Evolutionary conservation across 2,888 invertebrate species (phyloP), one percentile per base, ranked within the genome.

Genomic region (Microctonus brassicae): DNA sequence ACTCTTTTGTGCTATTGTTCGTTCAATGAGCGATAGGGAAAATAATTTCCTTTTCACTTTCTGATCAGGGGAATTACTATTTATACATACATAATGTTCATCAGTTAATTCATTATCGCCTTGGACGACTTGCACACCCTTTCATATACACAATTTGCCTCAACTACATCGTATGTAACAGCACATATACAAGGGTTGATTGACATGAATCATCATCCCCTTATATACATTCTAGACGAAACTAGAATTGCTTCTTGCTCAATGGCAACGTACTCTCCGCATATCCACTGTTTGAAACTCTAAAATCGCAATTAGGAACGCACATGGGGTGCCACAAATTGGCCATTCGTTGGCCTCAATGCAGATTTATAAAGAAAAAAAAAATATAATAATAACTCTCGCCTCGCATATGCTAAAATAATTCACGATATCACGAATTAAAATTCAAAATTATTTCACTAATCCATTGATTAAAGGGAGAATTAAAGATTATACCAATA

Each of bases 201-300:
- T 79, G 77, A 76, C 72, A 77, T 78, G 79, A 79, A 75, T 79
- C 79, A 78, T n/a, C n/a, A n/a, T n/a, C n/a, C 73, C 76, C 78
- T 71, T 73, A 69, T 60, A 39, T 33, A 52, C 70, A 72, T 57
- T 52, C 67, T 47, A 72, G 70, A 74, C 74, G 73, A 75, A 73
- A 72, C 69, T 75, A 76, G 76, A 76, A 80, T 79, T 77, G 75
- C 76, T 57, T 57, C 47, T 61, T 55, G 55, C 39, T 60, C 65
- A 60, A 36, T 17, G 17, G 17, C 17, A n/a, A 47, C 17, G 5
- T 20, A n/a, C n/a, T 17, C 47, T 17, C 17, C 20, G 17, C 9
- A n/a, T 34, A 20, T 52, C 66, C 34, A 53, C 67, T 47, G 62
- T 64, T 66, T 61, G 36, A 73, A 65, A 76, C 65, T 76, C 69